Evolutionary conservation across 1,140 invertebrate genomes (phyloP).

Genomic region (Drosophila asahinai): DNA sequence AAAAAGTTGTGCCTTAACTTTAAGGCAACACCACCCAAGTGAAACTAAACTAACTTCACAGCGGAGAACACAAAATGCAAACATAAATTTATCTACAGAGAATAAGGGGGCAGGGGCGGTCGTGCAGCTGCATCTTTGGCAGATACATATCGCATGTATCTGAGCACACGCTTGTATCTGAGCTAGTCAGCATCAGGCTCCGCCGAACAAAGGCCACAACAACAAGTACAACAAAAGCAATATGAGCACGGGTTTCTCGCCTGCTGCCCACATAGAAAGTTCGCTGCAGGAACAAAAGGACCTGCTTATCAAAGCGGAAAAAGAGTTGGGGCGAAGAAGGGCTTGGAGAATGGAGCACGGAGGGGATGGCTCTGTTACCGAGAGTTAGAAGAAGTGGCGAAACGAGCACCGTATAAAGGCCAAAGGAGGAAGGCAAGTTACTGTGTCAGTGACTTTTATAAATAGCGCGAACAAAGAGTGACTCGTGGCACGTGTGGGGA

Average conservation of each 20-base stretch:
- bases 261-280: constrained; percentile 66
- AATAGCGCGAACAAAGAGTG: constrained; percentile 79
- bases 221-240: constrained; percentile 71
- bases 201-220: constrained; percentile 65
- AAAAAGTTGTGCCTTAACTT: constrained; percentile 19
- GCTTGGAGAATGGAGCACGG: background rate
- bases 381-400: constrained; percentile 70
- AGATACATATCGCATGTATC: constrained; percentile 71
- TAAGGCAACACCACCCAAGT: constrained; percentile 21
- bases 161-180: constrained; percentile 62
- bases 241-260: constrained; percentile 61
- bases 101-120: constrained; percentile 6
- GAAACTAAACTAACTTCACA: constrained; percentile 32
- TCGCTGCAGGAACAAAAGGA: constrained; percentile 73
- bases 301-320: constrained; percentile 82
- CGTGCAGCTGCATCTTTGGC: constrained; percentile 48
- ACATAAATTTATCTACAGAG: constrained; percentile 39
- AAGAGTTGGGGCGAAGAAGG: constrained; percentile 58
- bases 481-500: constrained; percentile 55
- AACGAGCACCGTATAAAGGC: constrained; percentile 55
- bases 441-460: constrained; percentile 82
- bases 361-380: constrained; percentile 18
- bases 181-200: constrained; percentile 53
- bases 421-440: constrained; percentile 69
- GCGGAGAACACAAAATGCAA: constrained; percentile 53